Evolutionary conservation across 2,888 invertebrate genomes (phyloP), one percentile per base, ranked within the genome.

Genomic region (Seira ritae): DNA sequence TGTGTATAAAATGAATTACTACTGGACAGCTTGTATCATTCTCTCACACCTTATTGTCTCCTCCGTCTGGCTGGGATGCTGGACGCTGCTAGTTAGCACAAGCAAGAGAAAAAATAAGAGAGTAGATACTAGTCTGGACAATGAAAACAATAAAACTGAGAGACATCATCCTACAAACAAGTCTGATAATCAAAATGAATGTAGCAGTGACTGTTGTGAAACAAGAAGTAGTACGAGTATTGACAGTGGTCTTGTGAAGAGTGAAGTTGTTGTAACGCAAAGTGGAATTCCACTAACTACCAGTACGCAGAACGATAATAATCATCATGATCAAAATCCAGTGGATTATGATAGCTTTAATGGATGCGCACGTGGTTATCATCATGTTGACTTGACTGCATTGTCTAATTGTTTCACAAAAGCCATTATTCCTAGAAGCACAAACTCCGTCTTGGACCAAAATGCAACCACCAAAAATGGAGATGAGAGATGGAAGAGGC

Each of bases 21-120:
- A 82, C 84, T 88, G 88, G 88, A 85, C 86, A 69, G 79, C 68
- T 82, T 72, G 87, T 60, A 81, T 87, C 73, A 76, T 85, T 75
- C 80, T 87, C 37, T 80, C 73, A 60, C 88, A 88, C 72, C 79
- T 88, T 68, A 71, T 80, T 62, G 62, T 88, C 20, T 85, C 80
- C 74, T 86, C 84, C 19, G 79, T 82, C 1, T 88, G 87, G 87
- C 73, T 88, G 42, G 70, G 82, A 62, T 85, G 67, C 60, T 82
- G 82, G 76, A 67, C 72, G 17, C 17, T 31, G 31, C 17, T 31
- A 8, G 55, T 55, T 55, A 55, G 55, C 55, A 1, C 3, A 55
- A 17, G 12, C 55, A 55, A 55, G 31, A 31, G 12, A 3, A 55
- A 55, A 8, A 31, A 31, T 2, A 31, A 8, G 31, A 31, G 31